These are phyloP conservation scores for Tupaia chinensis DNA, from an alignment of 2,113 vertebrate species.

Conservation along the genomic window DNA sequence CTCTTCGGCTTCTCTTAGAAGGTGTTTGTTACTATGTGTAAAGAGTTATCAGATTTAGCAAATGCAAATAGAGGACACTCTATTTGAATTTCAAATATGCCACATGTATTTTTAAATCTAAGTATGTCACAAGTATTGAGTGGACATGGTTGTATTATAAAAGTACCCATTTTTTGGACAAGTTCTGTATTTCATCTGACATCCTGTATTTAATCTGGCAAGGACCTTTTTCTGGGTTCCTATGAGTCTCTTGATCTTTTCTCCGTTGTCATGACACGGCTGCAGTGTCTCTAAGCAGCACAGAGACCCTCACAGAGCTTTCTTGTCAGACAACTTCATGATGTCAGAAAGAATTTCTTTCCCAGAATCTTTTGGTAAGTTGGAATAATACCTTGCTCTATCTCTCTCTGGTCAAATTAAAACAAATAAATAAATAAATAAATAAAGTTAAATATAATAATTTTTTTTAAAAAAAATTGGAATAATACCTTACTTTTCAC, in stretches of 20 bases:
- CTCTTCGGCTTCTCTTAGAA: constrained; percentile 45
- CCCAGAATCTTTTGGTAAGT: neutral
- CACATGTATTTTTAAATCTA: neutral
- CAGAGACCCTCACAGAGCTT: neutral
- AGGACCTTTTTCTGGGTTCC: neutral
- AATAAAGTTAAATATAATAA: too few relatives aligned
- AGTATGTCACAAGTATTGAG: neutral
- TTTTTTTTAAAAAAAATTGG: neutral
- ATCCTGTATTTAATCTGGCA: neutral
- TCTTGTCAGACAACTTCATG: neutral
- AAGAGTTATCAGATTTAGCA: neutral
- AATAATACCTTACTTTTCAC: neutral
- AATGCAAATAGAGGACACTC: neutral
- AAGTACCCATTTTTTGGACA: neutral
- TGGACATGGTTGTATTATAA: neutral
- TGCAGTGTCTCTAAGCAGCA: neutral
- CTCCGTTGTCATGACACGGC: neutral
- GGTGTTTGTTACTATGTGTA: neutral
- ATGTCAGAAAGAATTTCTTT: neutral
- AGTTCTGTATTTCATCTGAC: neutral
- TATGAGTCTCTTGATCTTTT: neutral
- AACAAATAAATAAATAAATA: too few relatives aligned
- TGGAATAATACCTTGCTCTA: neutral
- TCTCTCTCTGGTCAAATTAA: too few relatives aligned
- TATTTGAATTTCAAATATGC: constrained; percentile 12